Conservation (phyloP, 2,113 vertebrate genomes). For the Sceloporus tristichus region DNA sequence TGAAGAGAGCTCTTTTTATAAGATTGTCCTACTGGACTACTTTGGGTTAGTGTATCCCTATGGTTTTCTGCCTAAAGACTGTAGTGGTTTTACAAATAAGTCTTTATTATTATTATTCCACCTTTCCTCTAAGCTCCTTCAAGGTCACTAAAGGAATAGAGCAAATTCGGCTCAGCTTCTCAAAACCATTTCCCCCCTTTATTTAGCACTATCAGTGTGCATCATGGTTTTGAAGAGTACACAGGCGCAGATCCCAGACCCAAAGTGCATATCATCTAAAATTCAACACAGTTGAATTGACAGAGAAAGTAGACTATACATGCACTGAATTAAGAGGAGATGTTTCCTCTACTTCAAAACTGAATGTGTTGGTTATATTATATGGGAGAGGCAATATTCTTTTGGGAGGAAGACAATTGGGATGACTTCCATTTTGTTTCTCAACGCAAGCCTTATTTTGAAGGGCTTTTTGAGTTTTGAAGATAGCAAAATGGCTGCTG, state of each 20-base stretch:
- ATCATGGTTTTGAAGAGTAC: background rate
- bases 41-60: background rate
- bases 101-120: background rate
- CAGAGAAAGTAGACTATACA: background rate
- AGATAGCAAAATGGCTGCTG: background rate
- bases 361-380: background rate
- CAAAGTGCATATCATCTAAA: background rate
- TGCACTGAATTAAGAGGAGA: background rate
- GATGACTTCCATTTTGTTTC: background rate
- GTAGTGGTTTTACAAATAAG: background rate
- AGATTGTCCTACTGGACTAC: background rate
- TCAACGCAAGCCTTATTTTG: background rate
- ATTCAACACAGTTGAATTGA: background rate
- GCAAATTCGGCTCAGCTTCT: background rate
- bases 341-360: background rate
- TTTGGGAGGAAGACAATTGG: background rate
- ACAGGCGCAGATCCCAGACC: background rate
- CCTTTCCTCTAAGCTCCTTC: background rate
- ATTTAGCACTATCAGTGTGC: background rate
- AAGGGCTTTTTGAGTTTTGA: background rate
- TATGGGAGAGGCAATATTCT: background rate
- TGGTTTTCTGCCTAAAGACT: background rate
- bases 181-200: background rate
- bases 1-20: conserved; percentile 9
- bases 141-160: background rate